Base-by-base conservation (phyloP, 1,140 invertebrate species). In the Pseudomyrmex flavicornis region DNA sequence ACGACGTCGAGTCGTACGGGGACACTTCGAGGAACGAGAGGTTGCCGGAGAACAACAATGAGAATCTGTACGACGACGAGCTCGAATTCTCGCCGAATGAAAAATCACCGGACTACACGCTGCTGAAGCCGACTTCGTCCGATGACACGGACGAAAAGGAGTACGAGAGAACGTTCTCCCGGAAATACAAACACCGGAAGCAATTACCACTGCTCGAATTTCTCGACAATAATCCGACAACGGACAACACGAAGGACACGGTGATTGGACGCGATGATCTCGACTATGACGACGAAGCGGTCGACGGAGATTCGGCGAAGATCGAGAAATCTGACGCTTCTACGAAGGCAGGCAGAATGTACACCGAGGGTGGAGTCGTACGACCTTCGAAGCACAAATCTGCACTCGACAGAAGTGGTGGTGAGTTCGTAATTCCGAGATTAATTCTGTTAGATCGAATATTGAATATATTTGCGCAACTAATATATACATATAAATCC, bases 361-460 rank as follows among this genome's bases (percentile, higher is more conserved):
- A 95, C 86, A 96, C 95, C 0, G 96, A 97, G 92, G 96, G 96
- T 15, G 96, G 96, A 15, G 85, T 96, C 1, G 94, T 97, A 0
- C 94, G 95, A 74, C 68, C 92, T 50, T n/a, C 7, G 48, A 52
- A 48, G 17, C 68, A 79, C 10, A 66, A 84, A 58, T 4, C 74
- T 26, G 44, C 35, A 26, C 2, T 26, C 7, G 84, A 83, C 7
- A 35, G 5, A 35, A 35, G 12, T n/a, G 0, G 44, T 50, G 87
- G 88, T 88, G 79, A 62, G 58, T 48, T 54, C 48, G 10, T 70
- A 9, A 1, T 1, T 52, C 13, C 1, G 58, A 69, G 15, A 69
- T 56, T 22, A 12, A 2, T 15, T 13, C 50, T 35, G 5, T 35
- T 35, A 5, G 35, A 35, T 35, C 35, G 35, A 35, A 35, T 35